phyloP scores from a whole-genome alignment of 1,140 invertebrate species.

The Ridgeia piscesae region DNA sequence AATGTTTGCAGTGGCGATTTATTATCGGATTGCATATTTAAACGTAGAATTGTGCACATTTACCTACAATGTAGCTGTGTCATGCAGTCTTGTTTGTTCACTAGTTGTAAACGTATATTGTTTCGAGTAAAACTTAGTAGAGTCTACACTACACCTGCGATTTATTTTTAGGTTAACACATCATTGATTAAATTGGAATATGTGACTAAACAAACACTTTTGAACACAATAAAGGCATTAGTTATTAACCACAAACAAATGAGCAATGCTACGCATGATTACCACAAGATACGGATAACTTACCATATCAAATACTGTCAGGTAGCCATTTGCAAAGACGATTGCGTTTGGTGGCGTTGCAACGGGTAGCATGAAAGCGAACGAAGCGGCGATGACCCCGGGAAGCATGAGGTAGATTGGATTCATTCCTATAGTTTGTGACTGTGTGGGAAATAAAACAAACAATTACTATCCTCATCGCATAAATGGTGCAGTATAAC shows the following conservation, averaged over 20 bases:
- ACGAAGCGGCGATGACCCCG: conserved; percentile 76
- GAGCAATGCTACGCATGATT: background rate
- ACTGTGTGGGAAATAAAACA: background rate
- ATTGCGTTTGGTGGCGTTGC: conserved; percentile 89
- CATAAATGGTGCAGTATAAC: background rate
- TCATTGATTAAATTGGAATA: background rate
- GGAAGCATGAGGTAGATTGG: conserved; percentile 84
- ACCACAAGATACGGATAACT: conserved; percentile 23
- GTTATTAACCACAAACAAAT: background rate
- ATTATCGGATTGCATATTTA: background rate
- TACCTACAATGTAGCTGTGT: background rate
- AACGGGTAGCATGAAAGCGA: conserved; percentile 73
- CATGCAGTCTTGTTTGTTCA: background rate
- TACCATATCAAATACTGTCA: conserved; percentile 57
- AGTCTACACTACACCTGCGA: background rate
- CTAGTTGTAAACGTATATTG: background rate
- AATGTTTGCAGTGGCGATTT: background rate
- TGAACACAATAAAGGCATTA: background rate
- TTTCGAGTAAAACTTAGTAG: background rate
- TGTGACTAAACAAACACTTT: background rate
- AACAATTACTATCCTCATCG: background rate
- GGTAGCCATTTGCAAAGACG: conserved; percentile 66
- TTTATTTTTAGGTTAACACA: background rate
- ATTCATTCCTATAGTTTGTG: conserved; percentile 61
- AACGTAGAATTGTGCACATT: background rate